These are phyloP conservation scores for Toxostoma redivivum DNA, from an alignment of 2,113 vertebrate genomes.

Conservation along the genomic window DNA sequence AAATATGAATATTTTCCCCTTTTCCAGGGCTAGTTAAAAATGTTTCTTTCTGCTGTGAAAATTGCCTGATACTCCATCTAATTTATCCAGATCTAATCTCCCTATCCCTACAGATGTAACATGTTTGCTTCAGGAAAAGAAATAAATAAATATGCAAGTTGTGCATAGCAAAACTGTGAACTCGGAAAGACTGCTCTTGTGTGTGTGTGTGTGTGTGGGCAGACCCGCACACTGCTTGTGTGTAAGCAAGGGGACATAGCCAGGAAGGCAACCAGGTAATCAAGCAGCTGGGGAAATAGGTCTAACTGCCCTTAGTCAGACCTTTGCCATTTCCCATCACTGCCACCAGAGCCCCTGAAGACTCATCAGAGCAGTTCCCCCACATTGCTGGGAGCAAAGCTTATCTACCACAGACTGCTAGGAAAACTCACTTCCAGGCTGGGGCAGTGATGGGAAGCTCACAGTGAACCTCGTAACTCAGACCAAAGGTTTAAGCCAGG, in stretches of 20 bases:
- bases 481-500: neutral
- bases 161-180: neutral
- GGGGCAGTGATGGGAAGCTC: neutral
- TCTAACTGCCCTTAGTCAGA: neutral
- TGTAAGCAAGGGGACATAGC: neutral
- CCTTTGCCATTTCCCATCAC: neutral
- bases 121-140: neutral
- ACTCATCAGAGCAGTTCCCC: neutral
- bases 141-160: neutral
- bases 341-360: rapidly evolving
- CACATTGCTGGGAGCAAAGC: neutral
- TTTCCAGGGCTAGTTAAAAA: neutral
- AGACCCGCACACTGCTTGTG: rapidly evolving
- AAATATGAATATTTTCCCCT: neutral
- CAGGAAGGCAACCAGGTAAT: neutral
- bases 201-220: neutral
- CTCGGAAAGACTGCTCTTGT: neutral
- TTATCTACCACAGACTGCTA: neutral
- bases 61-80: neutral
- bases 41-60: neutral
- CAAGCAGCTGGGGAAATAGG: neutral
- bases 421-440: neutral
- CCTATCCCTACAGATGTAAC: neutral
- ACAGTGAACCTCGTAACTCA: neutral
- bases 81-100: neutral